Evolutionary conservation across 2,113 vertebrate species (phyloP).

Genomic region (Neolamprologus sp.): DNA sequence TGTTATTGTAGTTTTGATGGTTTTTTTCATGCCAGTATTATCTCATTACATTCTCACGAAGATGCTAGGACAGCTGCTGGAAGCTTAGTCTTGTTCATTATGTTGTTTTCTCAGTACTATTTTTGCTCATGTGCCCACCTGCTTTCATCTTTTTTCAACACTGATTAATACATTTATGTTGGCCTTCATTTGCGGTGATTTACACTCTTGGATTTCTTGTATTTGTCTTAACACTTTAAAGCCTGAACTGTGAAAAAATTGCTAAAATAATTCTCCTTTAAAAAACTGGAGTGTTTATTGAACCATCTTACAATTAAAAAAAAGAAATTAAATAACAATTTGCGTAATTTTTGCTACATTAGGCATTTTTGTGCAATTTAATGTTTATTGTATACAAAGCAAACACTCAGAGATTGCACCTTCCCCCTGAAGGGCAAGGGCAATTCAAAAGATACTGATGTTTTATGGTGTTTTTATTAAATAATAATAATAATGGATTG

Average conservation of each 20-base stretch:
- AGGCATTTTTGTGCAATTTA: neutral
- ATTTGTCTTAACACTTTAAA: neutral
- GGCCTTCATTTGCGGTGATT: neutral
- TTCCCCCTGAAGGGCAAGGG: neutral
- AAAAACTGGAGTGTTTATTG: neutral
- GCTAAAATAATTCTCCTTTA: neutral
- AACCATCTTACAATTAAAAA: neutral
- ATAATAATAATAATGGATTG: neutral
- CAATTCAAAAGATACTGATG: neutral
- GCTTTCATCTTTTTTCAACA: neutral
- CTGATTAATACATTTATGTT: neutral
- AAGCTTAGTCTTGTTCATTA: neutral
- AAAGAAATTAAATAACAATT: neutral
- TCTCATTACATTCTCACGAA: neutral
- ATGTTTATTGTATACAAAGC: neutral
- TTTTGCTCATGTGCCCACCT: neutral
- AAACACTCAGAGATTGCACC: neutral
- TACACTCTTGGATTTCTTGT: neutral
- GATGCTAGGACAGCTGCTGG: neutral
- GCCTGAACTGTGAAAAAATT: neutral
- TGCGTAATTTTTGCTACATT: neutral
- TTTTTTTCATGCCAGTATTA: neutral
- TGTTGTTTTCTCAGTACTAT: neutral
- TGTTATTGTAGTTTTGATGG: neutral
- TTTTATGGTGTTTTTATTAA: neutral